These are phyloP conservation scores for Hydraecia micacea DNA, from an alignment of 2,888 invertebrate genomes.

Conservation along the genomic window DNA sequence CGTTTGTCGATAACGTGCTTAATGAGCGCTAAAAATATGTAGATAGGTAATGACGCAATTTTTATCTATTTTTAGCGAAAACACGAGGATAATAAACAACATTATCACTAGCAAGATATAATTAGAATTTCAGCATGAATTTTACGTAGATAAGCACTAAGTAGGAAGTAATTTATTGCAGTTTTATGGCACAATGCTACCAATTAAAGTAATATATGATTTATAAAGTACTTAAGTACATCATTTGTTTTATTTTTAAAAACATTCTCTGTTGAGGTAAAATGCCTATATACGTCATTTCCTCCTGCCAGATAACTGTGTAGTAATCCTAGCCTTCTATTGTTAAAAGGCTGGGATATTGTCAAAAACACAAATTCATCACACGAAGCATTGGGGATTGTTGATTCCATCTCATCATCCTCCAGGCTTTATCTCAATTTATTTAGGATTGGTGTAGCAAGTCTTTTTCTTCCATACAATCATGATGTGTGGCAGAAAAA, in stretches of 20 bases:
- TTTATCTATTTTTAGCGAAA: conserved; percentile 26
- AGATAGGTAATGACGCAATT: neutral
- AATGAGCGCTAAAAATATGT: conserved; percentile 21
- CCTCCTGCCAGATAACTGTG: neutral
- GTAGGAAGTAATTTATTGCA: conserved; percentile 25
- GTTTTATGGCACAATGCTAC: conserved; percentile 1
- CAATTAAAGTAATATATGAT: neutral
- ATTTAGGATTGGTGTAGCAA: too few species aligned
- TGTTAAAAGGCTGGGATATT: neutral
- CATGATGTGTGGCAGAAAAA: neutral
- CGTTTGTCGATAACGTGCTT: conserved; percentile 2
- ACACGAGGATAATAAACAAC: conserved; percentile 11
- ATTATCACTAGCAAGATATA: conserved; percentile 33
- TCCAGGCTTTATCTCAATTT: neutral
- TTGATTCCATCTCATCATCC: neutral
- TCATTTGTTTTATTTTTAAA: neutral
- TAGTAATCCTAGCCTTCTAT: too few species aligned
- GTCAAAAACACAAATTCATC: neutral
- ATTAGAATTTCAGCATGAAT: conserved; percentile 33
- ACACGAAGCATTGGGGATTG: neutral
- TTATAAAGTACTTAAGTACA: neutral
- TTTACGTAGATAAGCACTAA: conserved; percentile 10
- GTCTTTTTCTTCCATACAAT: neutral
- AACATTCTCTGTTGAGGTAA: neutral
- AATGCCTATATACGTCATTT: neutral